phyloP scores from a whole-genome alignment of 2,888 invertebrate species.

The Xylota sylvarum region DNA sequence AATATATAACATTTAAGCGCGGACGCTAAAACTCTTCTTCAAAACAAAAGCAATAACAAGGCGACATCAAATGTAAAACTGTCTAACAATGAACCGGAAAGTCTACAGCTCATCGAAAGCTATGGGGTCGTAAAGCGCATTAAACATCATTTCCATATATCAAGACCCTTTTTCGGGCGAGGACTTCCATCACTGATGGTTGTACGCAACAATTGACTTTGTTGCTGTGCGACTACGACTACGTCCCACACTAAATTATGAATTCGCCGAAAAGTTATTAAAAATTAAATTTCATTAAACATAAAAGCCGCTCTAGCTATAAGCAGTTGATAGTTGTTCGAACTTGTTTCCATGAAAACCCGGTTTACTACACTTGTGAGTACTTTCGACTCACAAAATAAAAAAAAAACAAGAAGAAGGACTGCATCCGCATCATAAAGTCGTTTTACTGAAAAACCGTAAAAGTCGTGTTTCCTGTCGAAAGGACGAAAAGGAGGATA shows the following conservation, averaged over 20 bases:
- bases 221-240: conserved; percentile 9
- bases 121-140: conserved; percentile 26
- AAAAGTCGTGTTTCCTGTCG: conserved; percentile 70
- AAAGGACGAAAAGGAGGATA: conserved; percentile 34
- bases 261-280: conserved; percentile 69
- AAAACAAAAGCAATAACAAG: background rate
- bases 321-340: conserved; percentile 65
- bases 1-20: conserved; percentile 7
- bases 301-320: conserved; percentile 49
- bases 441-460: conserved; percentile 70
- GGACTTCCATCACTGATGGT: background rate
- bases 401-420: conserved; percentile 31
- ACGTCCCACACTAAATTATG: conserved; percentile 25
- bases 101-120: conserved; percentile 36
- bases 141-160: conserved; percentile 29
- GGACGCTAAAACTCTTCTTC: conserved; percentile 5
- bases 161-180: conserved; percentile 6
- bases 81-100: conserved; percentile 30
- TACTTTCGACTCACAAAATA: background rate
- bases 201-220: conserved; percentile 54
- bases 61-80: conserved; percentile 10
- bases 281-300: conserved; percentile 77
- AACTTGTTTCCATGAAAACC: conserved; percentile 50
- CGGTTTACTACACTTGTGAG: conserved; percentile 46
- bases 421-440: conserved; percentile 68